Conservation (phyloP, 2,888 invertebrate species). For the Sacculina carcini region DNA sequence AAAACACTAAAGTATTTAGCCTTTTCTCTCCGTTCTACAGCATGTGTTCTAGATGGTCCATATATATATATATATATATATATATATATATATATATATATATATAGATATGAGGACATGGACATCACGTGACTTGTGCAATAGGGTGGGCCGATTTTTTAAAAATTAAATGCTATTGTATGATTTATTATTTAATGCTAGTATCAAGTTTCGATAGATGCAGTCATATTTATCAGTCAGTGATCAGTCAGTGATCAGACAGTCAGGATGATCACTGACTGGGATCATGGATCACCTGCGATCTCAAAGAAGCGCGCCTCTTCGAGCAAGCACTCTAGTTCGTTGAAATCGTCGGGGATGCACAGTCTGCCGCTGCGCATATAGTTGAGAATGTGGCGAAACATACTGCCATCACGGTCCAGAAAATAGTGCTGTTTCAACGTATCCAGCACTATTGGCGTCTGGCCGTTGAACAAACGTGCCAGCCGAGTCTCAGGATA, state of each 20-base stretch:
- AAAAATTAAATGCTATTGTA: too few species aligned
- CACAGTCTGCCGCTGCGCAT: conserved; percentile 68
- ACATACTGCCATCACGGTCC: conserved; percentile 91
- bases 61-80: conserved; percentile 4
- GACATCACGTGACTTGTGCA: too few species aligned
- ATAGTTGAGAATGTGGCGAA: conserved; percentile 88
- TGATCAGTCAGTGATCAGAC: too few species aligned
- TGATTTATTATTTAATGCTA: too few species aligned
- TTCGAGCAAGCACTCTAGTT: conserved; percentile 59
- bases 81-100: conserved; percentile 3
- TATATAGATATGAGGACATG: too few species aligned
- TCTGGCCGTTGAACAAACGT: conserved; percentile 76
- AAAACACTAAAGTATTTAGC: background rate
- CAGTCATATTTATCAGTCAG: too few species aligned
- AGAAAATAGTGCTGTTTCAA: conserved; percentile 96
- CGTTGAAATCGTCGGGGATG: conserved; percentile 60
- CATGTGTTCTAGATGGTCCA: too few species aligned
- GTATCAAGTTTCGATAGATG: too few species aligned
- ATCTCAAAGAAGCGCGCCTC: conserved; percentile 80
- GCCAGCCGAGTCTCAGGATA: conserved; percentile 75
- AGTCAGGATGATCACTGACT: too few species aligned
- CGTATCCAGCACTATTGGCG: conserved; percentile 83
- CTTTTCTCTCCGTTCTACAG: too few species aligned
- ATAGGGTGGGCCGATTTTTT: too few species aligned
- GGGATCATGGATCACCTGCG: conserved; percentile 34